Evolutionary conservation across 2,888 invertebrate genomes (phyloP).

Genomic region (Stenichneumon culpator): DNA sequence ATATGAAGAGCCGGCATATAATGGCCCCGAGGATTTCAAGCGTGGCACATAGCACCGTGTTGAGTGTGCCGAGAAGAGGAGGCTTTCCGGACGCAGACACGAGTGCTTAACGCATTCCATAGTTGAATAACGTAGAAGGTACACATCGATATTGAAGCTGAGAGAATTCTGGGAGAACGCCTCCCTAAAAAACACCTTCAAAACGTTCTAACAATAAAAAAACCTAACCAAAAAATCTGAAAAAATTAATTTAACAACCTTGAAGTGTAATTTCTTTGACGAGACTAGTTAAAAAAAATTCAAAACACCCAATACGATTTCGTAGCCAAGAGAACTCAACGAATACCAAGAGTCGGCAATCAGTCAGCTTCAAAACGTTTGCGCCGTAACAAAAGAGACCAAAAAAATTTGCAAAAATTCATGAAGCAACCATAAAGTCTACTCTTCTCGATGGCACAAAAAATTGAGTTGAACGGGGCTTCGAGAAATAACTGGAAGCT

Average conservation of each 20-base stretch:
- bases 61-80: not conserved
- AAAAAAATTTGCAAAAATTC: not conserved
- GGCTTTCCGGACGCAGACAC: conserved; percentile 1
- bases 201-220: too few relatives aligned
- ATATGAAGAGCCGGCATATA: conserved; percentile 26
- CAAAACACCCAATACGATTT: too few relatives aligned
- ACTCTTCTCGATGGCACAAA: not conserved
- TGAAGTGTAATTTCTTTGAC: too few relatives aligned
- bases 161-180: too few relatives aligned
- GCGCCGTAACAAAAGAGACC: too few relatives aligned
- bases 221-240: too few relatives aligned
- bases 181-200: too few relatives aligned
- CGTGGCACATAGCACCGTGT: not conserved
- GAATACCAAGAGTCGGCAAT: too few relatives aligned
- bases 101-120: conserved; percentile 17
- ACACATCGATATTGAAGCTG: not conserved
- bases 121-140: conserved; percentile 4
- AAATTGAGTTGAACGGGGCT: not conserved
- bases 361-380: too few relatives aligned
- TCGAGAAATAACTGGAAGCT: not conserved
- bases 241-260: too few relatives aligned
- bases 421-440: not conserved
- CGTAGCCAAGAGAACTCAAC: too few relatives aligned
- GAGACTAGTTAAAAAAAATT: too few relatives aligned
- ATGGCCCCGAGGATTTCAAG: conserved; percentile 19